phyloP scores from a whole-genome alignment of 1,140 invertebrate genomes.

The Archivesica marissinica region DNA sequence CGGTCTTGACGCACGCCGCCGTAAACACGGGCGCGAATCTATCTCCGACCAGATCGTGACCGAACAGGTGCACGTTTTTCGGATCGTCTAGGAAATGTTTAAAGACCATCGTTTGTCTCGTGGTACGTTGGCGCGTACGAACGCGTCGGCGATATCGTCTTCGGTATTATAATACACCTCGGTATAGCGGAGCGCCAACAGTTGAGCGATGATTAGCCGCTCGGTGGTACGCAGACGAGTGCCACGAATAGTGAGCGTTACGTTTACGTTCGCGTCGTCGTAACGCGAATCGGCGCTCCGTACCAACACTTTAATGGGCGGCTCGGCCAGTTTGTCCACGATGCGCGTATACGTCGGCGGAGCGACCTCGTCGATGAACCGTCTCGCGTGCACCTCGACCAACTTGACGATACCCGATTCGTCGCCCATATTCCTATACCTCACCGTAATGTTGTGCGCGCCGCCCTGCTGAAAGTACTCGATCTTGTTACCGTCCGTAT shows the following conservation, averaged over 20 bases:
- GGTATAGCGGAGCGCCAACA: neutral
- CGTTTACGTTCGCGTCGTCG: neutral
- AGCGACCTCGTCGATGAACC: neutral
- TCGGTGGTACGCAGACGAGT: neutral
- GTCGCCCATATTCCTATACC: neutral
- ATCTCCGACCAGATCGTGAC: neutral
- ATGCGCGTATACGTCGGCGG: neutral
- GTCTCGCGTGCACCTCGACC: neutral
- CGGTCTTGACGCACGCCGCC: neutral
- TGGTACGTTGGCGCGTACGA: neutral
- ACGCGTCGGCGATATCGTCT: neutral
- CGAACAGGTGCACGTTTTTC: neutral
- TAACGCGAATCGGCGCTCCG: too few species aligned
- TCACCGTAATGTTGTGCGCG: neutral
- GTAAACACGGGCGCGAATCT: neutral
- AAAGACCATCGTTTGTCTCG: neutral
- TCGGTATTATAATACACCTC: neutral
- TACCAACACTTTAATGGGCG: neutral
- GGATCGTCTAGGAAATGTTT: neutral
- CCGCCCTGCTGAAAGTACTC: neutral
- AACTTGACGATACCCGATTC: neutral
- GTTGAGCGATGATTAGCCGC: neutral
- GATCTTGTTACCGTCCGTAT: neutral
- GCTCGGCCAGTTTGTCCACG: neutral
- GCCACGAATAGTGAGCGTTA: neutral